Evolutionary conservation across 2,888 invertebrate species (phyloP), one percentile per base, ranked within the genome.

Genomic region (Rhodophaea formosa): DNA sequence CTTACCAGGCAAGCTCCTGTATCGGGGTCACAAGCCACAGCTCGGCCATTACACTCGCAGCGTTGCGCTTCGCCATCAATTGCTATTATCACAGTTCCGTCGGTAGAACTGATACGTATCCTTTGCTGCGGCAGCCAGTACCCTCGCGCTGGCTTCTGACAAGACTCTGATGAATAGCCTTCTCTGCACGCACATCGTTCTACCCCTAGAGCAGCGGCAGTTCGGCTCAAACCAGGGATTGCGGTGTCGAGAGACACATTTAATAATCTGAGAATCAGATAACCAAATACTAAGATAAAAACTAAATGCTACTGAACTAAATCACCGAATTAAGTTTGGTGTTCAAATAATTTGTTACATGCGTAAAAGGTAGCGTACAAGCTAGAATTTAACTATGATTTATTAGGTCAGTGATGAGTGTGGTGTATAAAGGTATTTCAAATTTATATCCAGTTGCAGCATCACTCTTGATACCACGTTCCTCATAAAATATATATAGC

Each of bases 241-340:
- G 97, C 97, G 3, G 95, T 95, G 82, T 98, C 97, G 80, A 98
- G 88, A 0, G 96, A 94, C 0, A 97, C 96, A 79, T 96, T 96
- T 58, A 93, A 92, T 14, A 97, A 85, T 8, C 87, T 87, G 68
- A 0, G 51, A 32, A 59, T 39, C 44, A 44, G 46, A 45, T 15
- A 3, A 39, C 7, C 3, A 39, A 35, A 10, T 8, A 12, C 35
- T n/a, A n/a, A n/a, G n/a, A n/a, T n/a, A n/a, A n/a, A n/a, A n/a
- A n/a, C n/a, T n/a, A n/a, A n/a, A n/a, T n/a, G n/a, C n/a, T n/a
- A n/a, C n/a, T n/a, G n/a, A n/a, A n/a, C n/a, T n/a, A n/a, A n/a
- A n/a, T n/a, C n/a, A n/a, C n/a, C n/a, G n/a, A n/a, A n/a, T n/a
- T n/a, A n/a, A n/a, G n/a, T n/a, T n/a, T n/a, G n/a, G n/a, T n/a